phyloP scores from a whole-genome alignment of 2,113 vertebrate species.

The Syngnathus scovelli region DNA sequence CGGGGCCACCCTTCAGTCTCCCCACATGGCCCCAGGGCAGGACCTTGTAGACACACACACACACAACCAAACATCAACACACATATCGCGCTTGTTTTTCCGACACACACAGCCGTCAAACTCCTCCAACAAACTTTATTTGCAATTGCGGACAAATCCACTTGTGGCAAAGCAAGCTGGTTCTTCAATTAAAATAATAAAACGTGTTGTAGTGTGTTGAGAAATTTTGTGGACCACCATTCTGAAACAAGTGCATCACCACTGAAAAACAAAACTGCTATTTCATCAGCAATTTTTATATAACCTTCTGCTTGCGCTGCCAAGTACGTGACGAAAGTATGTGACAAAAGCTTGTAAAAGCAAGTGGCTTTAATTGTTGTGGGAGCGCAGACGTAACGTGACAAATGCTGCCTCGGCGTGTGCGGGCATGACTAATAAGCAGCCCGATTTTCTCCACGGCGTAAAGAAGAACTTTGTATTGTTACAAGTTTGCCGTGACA shows the following conservation, averaged over 20 bases:
- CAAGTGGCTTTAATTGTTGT: conserved; percentile 48
- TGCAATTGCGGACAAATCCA: not conserved
- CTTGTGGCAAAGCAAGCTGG: not conserved
- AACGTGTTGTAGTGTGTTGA: too few relatives aligned
- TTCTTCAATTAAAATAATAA: too few relatives aligned
- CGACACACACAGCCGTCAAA: not conserved
- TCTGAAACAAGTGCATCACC: too few relatives aligned
- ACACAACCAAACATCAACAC: conserved; percentile 3
- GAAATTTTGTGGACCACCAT: too few relatives aligned
- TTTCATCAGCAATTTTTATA: not conserved
- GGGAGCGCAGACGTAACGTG: conserved; percentile 17
- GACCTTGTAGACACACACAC: conserved; percentile 46
- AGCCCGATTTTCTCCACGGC: conserved; percentile 12
- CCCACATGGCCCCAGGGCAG: conserved; percentile 56
- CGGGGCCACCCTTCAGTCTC: conserved; percentile 65
- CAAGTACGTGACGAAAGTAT: conserved; percentile 43
- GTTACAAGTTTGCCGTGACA: not conserved
- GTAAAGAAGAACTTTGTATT: not conserved
- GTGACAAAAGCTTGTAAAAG: conserved; percentile 38
- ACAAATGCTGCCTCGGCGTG: conserved; percentile 31
- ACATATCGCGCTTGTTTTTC: not conserved
- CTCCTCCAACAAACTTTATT: not conserved
- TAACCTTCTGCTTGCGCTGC: not conserved
- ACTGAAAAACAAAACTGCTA: too few relatives aligned
- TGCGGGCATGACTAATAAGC: conserved; percentile 47